Base-by-base conservation (phyloP, 2,113 vertebrate species). In the Brevimyrus niger region DNA sequence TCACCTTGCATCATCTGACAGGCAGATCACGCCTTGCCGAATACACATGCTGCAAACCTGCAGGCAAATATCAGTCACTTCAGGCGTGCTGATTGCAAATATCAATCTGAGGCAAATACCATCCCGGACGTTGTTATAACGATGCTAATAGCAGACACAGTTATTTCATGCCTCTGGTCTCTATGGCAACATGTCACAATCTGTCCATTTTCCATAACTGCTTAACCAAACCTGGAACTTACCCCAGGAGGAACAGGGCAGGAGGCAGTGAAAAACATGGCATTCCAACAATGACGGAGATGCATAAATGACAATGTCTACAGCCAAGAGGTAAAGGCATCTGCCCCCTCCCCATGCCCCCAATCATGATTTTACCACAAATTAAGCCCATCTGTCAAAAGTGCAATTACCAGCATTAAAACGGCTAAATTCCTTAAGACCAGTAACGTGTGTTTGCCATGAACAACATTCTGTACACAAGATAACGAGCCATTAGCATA, bases 401-500 rank as follows among this genome's bases (percentile, higher is more conserved):
- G 90, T 86, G 91, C 91, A 93, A 95, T 95, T 95, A 95, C 92
- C 92, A 92, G 86, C 91, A 90, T 94, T 94, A 95, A 94, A 95
- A 94, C 92, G 87, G 94, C 93, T 95, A 94, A 95, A 94, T 93
- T 94, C 51, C 91, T 93, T 94, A 93, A 94, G 93, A 94, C 93
- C 93, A 94, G 95, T 94, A 94, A 93, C 92, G 89, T 65, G 92
- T 94, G 93, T 89, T 83, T 96, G 94, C 94, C 92, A 93, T 92
- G 92, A 95, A 92, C 92, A 94, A 93, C 93, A 94, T 94, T 96
- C 92, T 94, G 93, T 94, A 94, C 94, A 94, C 94, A 93, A 94
- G 94, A 96, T 96, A 95, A 93, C 93, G 8, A 50, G 86, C 93
- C 90, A 95, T 95, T 94, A 95, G 94, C 93, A 95, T 95, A 96